Conservation (phyloP, 2,888 invertebrate species). For the Halictus ligatus region DNA sequence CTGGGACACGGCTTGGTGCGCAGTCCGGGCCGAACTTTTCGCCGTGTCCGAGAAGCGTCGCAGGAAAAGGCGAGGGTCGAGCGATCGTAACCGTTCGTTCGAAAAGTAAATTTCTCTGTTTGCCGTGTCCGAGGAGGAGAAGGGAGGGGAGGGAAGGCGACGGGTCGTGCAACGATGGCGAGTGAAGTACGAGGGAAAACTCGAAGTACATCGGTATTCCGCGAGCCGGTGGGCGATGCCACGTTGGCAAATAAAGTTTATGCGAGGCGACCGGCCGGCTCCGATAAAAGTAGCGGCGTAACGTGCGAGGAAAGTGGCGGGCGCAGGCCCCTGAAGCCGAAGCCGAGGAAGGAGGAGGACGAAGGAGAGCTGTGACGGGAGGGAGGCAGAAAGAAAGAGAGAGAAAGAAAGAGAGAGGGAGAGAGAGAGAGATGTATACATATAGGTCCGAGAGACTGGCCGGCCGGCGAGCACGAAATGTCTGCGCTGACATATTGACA, state of each 20-base stretch:
- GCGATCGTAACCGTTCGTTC: background rate
- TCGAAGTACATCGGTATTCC: slow-evolving; percentile 26
- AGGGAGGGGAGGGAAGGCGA: background rate
- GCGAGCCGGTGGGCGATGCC: slow-evolving; percentile 7
- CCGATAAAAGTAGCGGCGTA: slow-evolving; percentile 62
- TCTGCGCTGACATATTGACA: slow-evolving; percentile 77
- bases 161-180: slow-evolving; percentile 25
- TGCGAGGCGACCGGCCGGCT: slow-evolving; percentile 46
- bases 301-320: slow-evolving; percentile 65
- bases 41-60: background rate
- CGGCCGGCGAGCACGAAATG: slow-evolving; percentile 65
- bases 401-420: background rate
- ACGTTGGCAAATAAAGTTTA: slow-evolving; percentile 63
- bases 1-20: background rate
- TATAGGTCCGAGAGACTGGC: background rate
- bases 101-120: slow-evolving; percentile 42
- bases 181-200: slow-evolving; percentile 34
- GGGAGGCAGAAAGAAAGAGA: slow-evolving; percentile 37
- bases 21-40: background rate
- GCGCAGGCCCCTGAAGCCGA: slow-evolving; percentile 17
- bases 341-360: slow-evolving; percentile 15
- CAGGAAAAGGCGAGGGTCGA: background rate
- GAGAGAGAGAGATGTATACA: slow-evolving; percentile 1
- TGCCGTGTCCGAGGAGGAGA: background rate
- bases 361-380: background rate